Base-by-base conservation (phyloP, 2,797 vertebrate species). In the Helicolenus hilgendorfi region DNA sequence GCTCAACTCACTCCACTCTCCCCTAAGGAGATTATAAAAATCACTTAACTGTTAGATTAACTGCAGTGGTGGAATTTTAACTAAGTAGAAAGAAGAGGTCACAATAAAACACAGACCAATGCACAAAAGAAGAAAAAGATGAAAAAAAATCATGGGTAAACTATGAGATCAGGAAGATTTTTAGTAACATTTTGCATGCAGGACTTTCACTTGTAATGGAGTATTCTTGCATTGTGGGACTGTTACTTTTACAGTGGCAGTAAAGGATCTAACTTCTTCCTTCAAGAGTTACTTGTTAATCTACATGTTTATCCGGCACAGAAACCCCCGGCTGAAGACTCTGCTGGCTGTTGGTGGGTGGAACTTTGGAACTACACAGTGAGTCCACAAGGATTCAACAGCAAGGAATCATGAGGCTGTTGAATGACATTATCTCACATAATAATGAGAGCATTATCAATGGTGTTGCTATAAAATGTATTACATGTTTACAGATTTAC, bases 261-360 rank as follows among this genome's bases (percentile, higher is more conserved):
- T 29, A 41, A 41, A 59, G 6, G 11, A 33, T 63, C 6, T 20
- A 62, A 26, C 10, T 8, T 56, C 2, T 55, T 7, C 2, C 33
- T 10, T 38, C 45, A 36, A 1, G 13, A n/a, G 56, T 11, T 14
- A 1, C 10, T 55, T 56, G n/a, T 14, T 49, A 49, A 62, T 41
- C 15, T 11, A 11, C 8, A 65, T 70, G n/a, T 55, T 56, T 65
- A 14, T 84, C 26, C 14, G 77, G 53, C 22, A 72, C 79, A 98
- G 98, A 59, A 98, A 98, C 84, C 76, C 90, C 1, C 10, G 79
- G 5, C 87, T 98, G 81, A 98, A 97, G 80, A 98, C 98, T 2
- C 89, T 98, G 36, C 72, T 98, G 89, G 97, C 97, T 82, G 90
- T 98, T 1, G 97, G 98, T 2, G 98, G 98, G 1, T 98, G 98